phyloP scores from a whole-genome alignment of 2,113 vertebrate genomes.

The Orycteropus afer region DNA sequence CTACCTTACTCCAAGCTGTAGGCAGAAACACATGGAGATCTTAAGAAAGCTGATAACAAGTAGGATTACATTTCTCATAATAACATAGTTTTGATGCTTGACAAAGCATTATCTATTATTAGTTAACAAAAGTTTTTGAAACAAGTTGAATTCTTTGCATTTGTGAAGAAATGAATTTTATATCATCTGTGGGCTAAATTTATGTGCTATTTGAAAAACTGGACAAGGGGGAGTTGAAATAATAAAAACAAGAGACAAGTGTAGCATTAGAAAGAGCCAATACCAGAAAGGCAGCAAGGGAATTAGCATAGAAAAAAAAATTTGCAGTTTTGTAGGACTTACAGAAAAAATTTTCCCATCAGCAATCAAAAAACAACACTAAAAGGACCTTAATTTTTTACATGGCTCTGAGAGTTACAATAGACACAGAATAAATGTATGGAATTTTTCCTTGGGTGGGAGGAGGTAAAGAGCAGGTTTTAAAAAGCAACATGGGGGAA shows the following conservation, averaged over 20 bases:
- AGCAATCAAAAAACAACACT: background rate
- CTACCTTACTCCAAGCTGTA: background rate
- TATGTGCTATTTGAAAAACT: background rate
- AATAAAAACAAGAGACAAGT: conserved; percentile 16
- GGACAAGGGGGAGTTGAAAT: background rate
- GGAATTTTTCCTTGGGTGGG: background rate
- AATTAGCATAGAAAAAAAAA: background rate
- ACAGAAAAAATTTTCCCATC: background rate
- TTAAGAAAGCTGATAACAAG: conserved; percentile 15
- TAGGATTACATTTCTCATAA: conserved; percentile 18
- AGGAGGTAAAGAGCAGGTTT: background rate
- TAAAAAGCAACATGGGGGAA: background rate
- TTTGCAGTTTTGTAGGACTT: background rate
- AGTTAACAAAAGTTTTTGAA: conserved; percentile 46
- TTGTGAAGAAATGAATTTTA: conserved; percentile 51
- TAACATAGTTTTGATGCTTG: conserved; percentile 12
- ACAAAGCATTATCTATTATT: no score
- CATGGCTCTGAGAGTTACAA: background rate
- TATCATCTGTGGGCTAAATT: background rate
- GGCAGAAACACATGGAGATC: background rate
- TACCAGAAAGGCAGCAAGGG: background rate
- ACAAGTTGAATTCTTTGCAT: conserved; percentile 1
- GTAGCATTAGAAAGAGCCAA: background rate
- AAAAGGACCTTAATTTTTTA: background rate
- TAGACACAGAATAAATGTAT: background rate